Base-by-base conservation (phyloP, 2,888 invertebrate genomes). In the Lasioglossum marginatum region DNA sequence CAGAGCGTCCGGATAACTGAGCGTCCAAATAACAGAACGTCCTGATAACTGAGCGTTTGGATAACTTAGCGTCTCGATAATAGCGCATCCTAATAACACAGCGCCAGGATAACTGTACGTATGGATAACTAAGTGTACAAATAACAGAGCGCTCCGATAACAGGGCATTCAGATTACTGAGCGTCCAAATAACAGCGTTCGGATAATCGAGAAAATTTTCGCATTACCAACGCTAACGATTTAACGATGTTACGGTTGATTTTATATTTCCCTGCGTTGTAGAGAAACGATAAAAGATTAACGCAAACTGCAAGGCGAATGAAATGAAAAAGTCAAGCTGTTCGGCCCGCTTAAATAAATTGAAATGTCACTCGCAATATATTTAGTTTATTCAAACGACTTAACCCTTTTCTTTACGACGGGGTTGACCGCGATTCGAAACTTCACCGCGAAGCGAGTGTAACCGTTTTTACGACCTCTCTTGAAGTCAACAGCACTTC, bases 401-500 rank as follows among this genome's bases (percentile, higher is more conserved):
- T 31, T 27, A 63, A 63, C 27, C 60, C 63, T 63, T 63, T 16
- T 52, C 31, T 63, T 63, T 63, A 63, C 31, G 63, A 63, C 63
- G 10, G 63, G 2, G 63, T 63, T 31, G 63, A 63, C 63, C 63
- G 63, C 63, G 31, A 63, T 63, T 63, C 63, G 63, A 31, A 63
- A 63, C 63, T 63, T 63, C 31, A 63, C 63, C 31, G 63, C 31
- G 31, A 31, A 31, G 16, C 63, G 31, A 31, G 16, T 31, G 63
- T 63, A 31, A 63, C 63, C 31, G 16, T 63, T 57, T 52, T 52
- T 63, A 63, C 63, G 63, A 63, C 16, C 27, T 31, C 63, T 63
- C 63, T 63, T 16, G 16, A 63, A 63, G 63, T 63, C 63, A 63
- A 63, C 63, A 63, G 63, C 31, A 63, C 63, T 63, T 63, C 63